phyloP scores from a whole-genome alignment of 2,797 vertebrate genomes.

The Clarias pachynema region DNA sequence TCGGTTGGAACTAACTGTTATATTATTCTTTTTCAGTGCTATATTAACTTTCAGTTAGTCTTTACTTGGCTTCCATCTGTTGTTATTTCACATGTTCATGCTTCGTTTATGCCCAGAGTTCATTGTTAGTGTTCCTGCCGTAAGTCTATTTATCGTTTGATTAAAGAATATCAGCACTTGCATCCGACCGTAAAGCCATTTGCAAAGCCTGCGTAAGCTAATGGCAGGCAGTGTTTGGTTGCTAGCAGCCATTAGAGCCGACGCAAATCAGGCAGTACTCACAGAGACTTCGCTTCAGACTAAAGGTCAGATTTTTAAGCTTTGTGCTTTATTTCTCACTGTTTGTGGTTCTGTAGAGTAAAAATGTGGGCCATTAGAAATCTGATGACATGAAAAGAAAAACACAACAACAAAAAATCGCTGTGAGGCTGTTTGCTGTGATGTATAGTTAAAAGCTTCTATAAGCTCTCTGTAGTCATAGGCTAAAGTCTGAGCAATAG shows the following conservation, averaged over 20 bases:
- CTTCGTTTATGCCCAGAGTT: too few relatives aligned
- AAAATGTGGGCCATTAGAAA: slow-evolving; percentile 55
- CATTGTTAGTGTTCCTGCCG: too few relatives aligned
- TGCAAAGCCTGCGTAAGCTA: not conserved
- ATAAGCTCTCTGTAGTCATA: not conserved
- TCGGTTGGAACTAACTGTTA: too few relatives aligned
- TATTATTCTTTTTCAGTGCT: too few relatives aligned
- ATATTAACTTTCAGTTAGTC: too few relatives aligned
- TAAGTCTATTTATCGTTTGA: not conserved
- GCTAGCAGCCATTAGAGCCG: not conserved
- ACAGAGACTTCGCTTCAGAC: not conserved
- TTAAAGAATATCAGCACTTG: too few relatives aligned
- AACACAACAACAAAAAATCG: not conserved
- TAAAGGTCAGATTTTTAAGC: slow-evolving; percentile 6
- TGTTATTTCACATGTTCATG: too few relatives aligned
- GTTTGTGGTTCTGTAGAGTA: slow-evolving; percentile 39
- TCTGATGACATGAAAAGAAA: slow-evolving; percentile 44
- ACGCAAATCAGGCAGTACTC: not conserved
- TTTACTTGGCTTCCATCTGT: too few relatives aligned
- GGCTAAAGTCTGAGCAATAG: not conserved
- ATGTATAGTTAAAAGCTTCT: slow-evolving; percentile 14
- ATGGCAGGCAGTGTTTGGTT: not conserved
- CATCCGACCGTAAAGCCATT: too few relatives aligned
- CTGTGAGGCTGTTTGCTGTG: slow-evolving; percentile 31
- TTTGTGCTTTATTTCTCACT: slow-evolving; percentile 34